These are phyloP conservation scores for Spicauda simplicius DNA, from an alignment of 2,888 invertebrate genomes.

Conservation along the genomic window DNA sequence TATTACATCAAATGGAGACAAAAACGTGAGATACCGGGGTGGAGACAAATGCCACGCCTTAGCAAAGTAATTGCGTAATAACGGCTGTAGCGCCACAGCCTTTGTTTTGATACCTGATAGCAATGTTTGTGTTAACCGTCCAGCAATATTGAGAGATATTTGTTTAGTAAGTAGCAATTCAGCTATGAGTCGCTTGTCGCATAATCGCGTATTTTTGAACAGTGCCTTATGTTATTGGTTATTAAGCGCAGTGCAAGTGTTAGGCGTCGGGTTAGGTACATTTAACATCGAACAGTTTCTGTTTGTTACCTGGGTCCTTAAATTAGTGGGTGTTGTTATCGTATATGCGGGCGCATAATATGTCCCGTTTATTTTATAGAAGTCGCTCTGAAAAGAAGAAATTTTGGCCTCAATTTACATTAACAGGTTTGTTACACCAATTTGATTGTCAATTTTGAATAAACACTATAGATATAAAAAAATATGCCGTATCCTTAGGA, in stretches of 20 bases:
- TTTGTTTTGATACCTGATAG: too few relatives aligned
- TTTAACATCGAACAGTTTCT: conserved; percentile 47
- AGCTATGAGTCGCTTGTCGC: conserved; percentile 13
- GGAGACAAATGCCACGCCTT: too few relatives aligned
- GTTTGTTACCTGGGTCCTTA: conserved; percentile 71
- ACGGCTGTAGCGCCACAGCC: too few relatives aligned
- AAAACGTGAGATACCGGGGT: too few relatives aligned
- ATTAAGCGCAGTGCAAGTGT: conserved; percentile 51
- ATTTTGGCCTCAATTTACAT: conserved; percentile 44
- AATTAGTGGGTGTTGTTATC: conserved; percentile 67
- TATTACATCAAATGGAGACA: too few relatives aligned
- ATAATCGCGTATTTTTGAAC: conserved; percentile 22
- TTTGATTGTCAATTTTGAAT: background rate
- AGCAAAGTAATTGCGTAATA: too few relatives aligned
- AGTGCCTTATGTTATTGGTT: conserved; percentile 35
- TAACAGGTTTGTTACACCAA: conserved; percentile 1
- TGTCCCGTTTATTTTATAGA: conserved; percentile 82
- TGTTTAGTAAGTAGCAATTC: background rate
- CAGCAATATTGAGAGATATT: too few relatives aligned
- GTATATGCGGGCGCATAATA: conserved; percentile 72
- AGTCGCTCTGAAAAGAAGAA: conserved; percentile 82
- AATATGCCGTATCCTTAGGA: too few relatives aligned
- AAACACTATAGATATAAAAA: too few relatives aligned
- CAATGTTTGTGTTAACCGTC: too few relatives aligned
- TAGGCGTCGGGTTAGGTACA: conserved; percentile 47